Evolutionary conservation across 2,113 vertebrate species (phyloP).

Genomic region (Atherinomorus stipes): DNA sequence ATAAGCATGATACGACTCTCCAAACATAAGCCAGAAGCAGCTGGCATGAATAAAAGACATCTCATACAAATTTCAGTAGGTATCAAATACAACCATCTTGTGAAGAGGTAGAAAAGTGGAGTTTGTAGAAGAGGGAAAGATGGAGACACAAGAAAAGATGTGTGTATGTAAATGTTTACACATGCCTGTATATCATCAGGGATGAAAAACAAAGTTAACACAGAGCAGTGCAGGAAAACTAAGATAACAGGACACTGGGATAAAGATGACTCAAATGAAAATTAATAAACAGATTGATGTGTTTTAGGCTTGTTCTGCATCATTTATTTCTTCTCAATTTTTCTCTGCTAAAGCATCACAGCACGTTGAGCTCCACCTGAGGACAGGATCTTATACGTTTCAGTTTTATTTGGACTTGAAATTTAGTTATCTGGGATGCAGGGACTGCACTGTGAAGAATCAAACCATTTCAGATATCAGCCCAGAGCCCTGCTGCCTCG

Average conservation of each 20-base stretch:
- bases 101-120: slow-evolving; percentile 10
- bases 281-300: background rate
- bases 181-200: slow-evolving; percentile 12
- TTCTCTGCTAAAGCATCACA: background rate
- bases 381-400: background rate
- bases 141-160: background rate
- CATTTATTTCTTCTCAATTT: background rate
- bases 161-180: slow-evolving; percentile 35
- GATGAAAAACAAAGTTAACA: slow-evolving; percentile 20
- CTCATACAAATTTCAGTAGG: slow-evolving; percentile 26
- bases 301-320: background rate
- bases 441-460: background rate
- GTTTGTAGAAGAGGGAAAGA: background rate
- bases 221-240: slow-evolving; percentile 25
- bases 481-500: background rate
- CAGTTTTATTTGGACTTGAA: background rate
- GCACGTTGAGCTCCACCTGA: background rate
- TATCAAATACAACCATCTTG: slow-evolving; percentile 21
- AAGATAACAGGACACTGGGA: slow-evolving; percentile 12
- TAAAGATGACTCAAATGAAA: background rate
- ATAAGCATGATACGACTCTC: slow-evolving; percentile 34
- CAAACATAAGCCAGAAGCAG: slow-evolving; percentile 22
- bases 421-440: background rate
- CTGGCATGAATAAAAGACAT: slow-evolving; percentile 42
- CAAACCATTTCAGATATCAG: background rate